Conservation (phyloP, 2,113 vertebrate genomes). For the Nibea coibor region DNA sequence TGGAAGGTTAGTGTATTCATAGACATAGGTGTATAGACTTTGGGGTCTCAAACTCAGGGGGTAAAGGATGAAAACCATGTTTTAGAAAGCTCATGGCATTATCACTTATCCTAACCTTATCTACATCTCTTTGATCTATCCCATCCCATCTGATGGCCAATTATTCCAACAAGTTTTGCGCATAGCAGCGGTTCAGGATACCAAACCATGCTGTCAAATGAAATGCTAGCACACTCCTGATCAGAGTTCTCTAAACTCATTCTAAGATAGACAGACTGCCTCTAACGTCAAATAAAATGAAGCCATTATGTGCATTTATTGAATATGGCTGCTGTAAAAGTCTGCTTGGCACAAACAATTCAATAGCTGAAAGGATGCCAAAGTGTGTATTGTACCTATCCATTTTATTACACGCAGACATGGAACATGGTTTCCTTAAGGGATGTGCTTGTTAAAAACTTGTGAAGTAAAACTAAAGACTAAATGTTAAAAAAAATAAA, state of each 20-base stretch:
- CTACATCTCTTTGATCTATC: background rate
- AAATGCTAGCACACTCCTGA: background rate
- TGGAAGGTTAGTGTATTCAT: constrained; percentile 57
- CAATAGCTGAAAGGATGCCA: background rate
- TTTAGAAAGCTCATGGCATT: background rate
- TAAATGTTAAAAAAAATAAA: background rate
- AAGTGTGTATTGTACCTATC: background rate
- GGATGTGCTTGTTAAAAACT: background rate
- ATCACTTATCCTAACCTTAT: background rate
- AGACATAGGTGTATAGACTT: background rate
- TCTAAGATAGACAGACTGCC: background rate
- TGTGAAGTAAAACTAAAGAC: background rate
- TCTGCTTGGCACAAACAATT: background rate
- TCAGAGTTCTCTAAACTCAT: background rate
- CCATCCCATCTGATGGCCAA: background rate
- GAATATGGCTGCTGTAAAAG: background rate
- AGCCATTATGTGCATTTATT: background rate
- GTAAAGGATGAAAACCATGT: background rate
- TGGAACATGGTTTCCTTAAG: background rate
- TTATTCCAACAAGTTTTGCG: too few species aligned
- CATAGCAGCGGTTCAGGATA: background rate
- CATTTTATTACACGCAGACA: background rate
- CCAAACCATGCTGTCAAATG: background rate
- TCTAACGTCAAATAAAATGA: background rate
- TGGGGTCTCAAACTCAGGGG: background rate